These are phyloP conservation scores for Delia radicum DNA, from an alignment of 1,140 invertebrate species.

Conservation along the genomic window DNA sequence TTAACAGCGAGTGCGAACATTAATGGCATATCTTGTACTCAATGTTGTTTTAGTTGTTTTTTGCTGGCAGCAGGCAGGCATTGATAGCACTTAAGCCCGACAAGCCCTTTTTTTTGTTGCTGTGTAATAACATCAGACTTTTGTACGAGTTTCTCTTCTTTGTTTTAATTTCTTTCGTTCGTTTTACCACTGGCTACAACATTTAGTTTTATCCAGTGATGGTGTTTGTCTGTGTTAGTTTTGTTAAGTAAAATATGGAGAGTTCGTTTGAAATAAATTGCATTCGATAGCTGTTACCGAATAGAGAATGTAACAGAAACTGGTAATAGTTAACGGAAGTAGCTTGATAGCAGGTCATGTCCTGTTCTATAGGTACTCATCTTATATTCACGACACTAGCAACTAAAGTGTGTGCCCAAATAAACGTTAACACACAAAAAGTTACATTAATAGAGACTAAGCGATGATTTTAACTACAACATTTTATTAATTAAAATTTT, in stretches of 20 bases:
- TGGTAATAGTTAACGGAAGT: constrained; percentile 7
- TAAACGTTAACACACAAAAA: too few relatives aligned
- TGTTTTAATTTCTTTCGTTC: not conserved
- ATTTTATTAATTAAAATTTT: too few relatives aligned
- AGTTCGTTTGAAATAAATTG: constrained; percentile 18
- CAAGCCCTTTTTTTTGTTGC: not conserved
- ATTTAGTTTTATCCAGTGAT: not conserved
- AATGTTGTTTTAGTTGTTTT: not conserved
- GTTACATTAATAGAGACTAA: too few relatives aligned
- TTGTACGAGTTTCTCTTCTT: not conserved
- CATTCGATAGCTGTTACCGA: not conserved
- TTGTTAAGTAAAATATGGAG: not conserved
- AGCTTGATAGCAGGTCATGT: constrained; percentile 8
- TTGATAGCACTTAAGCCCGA: not conserved
- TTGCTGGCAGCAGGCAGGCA: not conserved
- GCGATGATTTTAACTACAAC: too few relatives aligned
- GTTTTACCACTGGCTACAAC: not conserved
- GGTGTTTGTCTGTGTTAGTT: not conserved
- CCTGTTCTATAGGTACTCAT: not conserved
- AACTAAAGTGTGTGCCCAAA: too few relatives aligned
- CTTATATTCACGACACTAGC: too few relatives aligned
- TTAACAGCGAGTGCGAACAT: not conserved
- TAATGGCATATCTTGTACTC: not conserved
- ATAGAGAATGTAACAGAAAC: not conserved
- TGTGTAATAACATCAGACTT: not conserved